Evolutionary conservation across 2,888 invertebrate species (phyloP).

Genomic region (Allophyes oxyacanthae): DNA sequence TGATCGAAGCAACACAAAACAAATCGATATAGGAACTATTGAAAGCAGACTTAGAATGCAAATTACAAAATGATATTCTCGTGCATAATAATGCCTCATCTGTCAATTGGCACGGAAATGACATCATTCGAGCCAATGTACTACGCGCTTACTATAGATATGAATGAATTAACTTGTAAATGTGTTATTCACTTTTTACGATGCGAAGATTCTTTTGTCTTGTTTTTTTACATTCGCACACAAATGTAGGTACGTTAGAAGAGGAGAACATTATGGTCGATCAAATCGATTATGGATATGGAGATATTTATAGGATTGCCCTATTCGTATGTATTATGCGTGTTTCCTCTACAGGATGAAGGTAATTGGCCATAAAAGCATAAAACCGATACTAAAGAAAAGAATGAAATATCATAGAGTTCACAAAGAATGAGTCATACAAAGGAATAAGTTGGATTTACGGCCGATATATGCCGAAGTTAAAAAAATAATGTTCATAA

Average conservation of each 20-base stretch:
- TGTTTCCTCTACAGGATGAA: conserved; percentile 17
- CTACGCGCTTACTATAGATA: too few relatives aligned
- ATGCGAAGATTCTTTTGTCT: not conserved
- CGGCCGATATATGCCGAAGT: too few relatives aligned
- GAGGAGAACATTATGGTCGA: conserved; percentile 3
- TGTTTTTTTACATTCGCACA: conserved; percentile 32
- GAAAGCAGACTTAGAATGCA: conserved; percentile 29
- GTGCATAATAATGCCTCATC: conserved; percentile 41
- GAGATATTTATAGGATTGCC: conserved; percentile 13
- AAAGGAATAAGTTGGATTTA: too few relatives aligned
- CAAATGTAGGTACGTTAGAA: conserved; percentile 19
- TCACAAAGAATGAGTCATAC: too few relatives aligned
- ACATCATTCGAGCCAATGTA: conserved; percentile 19
- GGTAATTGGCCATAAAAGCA: not conserved
- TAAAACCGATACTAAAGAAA: not conserved
- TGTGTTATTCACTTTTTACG: conserved; percentile 9
- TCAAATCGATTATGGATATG: conserved; percentile 29
- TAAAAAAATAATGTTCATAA: too few relatives aligned
- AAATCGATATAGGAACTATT: conserved; percentile 29
- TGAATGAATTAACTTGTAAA: not conserved
- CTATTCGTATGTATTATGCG: conserved; percentile 2
- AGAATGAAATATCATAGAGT: too few relatives aligned
- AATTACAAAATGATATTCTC: conserved; percentile 28
- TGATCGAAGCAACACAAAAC: conserved; percentile 20
- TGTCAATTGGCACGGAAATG: conserved; percentile 26